Evolutionary conservation across 1,140 invertebrate genomes (phyloP).

Genomic region (Pseudomyrmex cubaensis): DNA sequence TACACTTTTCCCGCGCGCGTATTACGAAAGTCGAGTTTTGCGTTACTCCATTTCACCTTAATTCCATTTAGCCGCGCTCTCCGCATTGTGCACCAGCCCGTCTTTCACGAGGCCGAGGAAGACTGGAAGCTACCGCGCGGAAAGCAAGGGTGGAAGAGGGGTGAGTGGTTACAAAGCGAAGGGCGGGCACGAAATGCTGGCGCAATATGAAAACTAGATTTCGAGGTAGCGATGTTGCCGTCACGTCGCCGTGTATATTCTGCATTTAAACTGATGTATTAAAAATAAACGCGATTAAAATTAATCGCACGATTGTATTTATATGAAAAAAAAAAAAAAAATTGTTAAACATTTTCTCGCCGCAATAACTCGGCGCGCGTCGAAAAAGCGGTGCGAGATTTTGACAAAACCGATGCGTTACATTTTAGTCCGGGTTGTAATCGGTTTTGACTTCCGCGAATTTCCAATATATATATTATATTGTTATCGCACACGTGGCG

Average conservation of each 20-base stretch:
- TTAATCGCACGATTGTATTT: too few species aligned
- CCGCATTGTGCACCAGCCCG: not conserved
- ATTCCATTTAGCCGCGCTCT: conserved; percentile 59
- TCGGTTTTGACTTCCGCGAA: too few species aligned
- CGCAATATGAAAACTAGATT: conserved; percentile 39
- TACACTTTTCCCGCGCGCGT: conserved; percentile 2
- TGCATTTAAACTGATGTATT: conserved; percentile 7
- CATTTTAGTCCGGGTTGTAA: too few species aligned
- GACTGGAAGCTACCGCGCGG: not conserved
- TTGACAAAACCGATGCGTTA: too few species aligned
- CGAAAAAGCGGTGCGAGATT: too few species aligned
- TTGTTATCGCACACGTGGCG: too few species aligned
- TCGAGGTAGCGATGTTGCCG: conserved; percentile 23
- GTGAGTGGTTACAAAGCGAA: conserved; percentile 23
- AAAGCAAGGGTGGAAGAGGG: not conserved
- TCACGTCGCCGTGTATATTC: not conserved
- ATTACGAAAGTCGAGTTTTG: conserved; percentile 48
- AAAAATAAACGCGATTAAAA: not conserved
- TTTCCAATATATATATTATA: too few species aligned
- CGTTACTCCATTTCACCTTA: conserved; percentile 63
- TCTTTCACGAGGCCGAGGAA: conserved; percentile 2
- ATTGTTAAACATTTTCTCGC: not conserved
- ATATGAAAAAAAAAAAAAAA: not conserved
- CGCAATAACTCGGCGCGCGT: not conserved
- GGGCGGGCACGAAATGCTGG: conserved; percentile 5